Base-by-base conservation (phyloP, 2,113 vertebrate species). In the Catharus minimus region DNA sequence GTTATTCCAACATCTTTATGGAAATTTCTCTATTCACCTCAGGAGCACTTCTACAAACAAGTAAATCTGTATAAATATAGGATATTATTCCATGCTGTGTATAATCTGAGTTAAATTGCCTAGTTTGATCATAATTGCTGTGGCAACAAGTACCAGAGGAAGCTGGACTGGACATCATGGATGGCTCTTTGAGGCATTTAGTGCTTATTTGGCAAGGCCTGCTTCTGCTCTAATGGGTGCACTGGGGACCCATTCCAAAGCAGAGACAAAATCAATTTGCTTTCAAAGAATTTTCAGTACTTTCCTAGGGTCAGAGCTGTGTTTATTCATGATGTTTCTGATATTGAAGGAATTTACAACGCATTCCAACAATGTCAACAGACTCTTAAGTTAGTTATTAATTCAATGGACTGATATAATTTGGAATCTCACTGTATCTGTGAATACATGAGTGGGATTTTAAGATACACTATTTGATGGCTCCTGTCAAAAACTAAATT, bases 261-360 rank as follows among this genome's bases (percentile, higher is more conserved):
- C 41, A 24, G 27, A 92, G 71, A 68, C 77, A 82, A 95, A 81
- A 92, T 89, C 82, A 65, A 55, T 84, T 56, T 91, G 26, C 72
- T 92, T 96, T 91, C 85, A 52, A 74, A 90, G 72, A 94, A 72
- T 88, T 95, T 89, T 62, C 60, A 92, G 64, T 27, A 74, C 30
- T 50, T 88, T 90, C 38, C 67, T 41, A 76, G 61, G 22, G 56
- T 86, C 81, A 69, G 53, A 80, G 28, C 15, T 93, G 57, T 84
- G 41, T 65, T 94, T 92, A n/a, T 43, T 69, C 17, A 17, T 66
- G 18, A 32, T 90, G 69, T 68, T 39, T 89, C 60, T 93, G 85
- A 75, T 84, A 44, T 11, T 60, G 16, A 82, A 89, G 73, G 46
- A 90, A 77, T 60, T 60, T 75, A 39, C n/a, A 50, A 76, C 41